Evolutionary conservation across 2,113 vertebrate genomes (phyloP).

Genomic region (Dolichotis patagonum): DNA sequence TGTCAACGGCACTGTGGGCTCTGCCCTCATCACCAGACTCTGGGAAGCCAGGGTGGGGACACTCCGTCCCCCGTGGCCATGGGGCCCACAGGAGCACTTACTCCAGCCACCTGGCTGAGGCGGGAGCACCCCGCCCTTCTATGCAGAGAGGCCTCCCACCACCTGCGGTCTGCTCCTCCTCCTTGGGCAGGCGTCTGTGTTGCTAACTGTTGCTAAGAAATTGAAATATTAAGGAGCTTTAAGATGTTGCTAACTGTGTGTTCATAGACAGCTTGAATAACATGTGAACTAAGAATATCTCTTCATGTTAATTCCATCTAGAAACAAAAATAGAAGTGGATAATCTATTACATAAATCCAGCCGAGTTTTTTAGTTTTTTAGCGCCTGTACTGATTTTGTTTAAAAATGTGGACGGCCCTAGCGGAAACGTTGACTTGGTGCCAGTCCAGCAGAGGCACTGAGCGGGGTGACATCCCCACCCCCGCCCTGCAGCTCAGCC

Average conservation of each 20-base stretch:
- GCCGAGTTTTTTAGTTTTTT: constrained; percentile 48
- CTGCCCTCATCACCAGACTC: background rate
- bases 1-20: background rate
- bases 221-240: constrained; percentile 72
- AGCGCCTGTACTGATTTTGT: constrained; percentile 66
- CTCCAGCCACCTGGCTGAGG: background rate
- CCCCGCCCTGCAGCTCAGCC: constrained; percentile 35
- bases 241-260: constrained; percentile 52
- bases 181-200: background rate
- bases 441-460: background rate
- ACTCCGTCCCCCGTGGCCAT: background rate
- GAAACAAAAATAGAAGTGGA: constrained; percentile 73
- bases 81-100: background rate
- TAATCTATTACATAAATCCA: constrained; percentile 72
- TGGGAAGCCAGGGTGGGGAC: background rate
- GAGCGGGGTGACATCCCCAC: background rate
- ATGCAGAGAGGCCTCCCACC: background rate
- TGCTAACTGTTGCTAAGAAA: constrained; percentile 71
- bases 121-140: background rate
- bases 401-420: constrained; percentile 61
- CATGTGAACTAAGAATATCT: constrained; percentile 67
- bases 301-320: constrained; percentile 64
- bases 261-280: constrained; percentile 58
- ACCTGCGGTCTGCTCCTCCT: background rate
- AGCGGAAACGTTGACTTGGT: constrained; percentile 29